Evolutionary conservation across 2,888 invertebrate species (phyloP).

Genomic region (Lymantria monacha): DNA sequence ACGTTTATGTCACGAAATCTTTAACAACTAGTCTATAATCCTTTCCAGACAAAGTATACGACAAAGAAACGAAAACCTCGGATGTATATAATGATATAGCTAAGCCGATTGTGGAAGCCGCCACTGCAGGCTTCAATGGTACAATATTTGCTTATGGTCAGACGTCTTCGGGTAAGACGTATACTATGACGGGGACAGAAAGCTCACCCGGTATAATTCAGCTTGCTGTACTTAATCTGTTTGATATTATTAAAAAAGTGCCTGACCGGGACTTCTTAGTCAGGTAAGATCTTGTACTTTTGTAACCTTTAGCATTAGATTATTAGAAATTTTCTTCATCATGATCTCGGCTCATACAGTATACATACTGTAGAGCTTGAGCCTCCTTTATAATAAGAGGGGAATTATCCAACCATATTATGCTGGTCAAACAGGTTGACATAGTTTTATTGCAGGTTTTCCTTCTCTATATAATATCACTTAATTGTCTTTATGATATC

Average conservation of each 20-base stretch:
- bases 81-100: constrained; percentile 86
- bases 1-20: no score
- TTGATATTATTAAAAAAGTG: constrained; percentile 83
- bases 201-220: constrained; percentile 88
- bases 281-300: constrained; percentile 67
- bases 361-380: no score
- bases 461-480: no score
- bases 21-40: background rate
- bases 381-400: no score
- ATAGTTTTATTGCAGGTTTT: no score
- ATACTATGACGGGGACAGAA: constrained; percentile 90
- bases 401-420: no score
- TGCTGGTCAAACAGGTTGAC: no score
- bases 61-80: constrained; percentile 78
- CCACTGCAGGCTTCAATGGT: constrained; percentile 89
- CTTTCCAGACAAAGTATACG: constrained; percentile 88
- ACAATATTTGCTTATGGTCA: constrained; percentile 96
- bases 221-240: constrained; percentile 86
- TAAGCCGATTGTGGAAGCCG: constrained; percentile 87
- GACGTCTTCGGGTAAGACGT: constrained; percentile 94
- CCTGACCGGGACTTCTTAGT: constrained; percentile 88
- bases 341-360: no score
- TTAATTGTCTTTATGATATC: no score
- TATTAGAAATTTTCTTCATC: no score
- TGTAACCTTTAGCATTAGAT: no score